Evolutionary conservation across 2,113 vertebrate genomes (phyloP).

Genomic region (Syrmaticus mikado): DNA sequence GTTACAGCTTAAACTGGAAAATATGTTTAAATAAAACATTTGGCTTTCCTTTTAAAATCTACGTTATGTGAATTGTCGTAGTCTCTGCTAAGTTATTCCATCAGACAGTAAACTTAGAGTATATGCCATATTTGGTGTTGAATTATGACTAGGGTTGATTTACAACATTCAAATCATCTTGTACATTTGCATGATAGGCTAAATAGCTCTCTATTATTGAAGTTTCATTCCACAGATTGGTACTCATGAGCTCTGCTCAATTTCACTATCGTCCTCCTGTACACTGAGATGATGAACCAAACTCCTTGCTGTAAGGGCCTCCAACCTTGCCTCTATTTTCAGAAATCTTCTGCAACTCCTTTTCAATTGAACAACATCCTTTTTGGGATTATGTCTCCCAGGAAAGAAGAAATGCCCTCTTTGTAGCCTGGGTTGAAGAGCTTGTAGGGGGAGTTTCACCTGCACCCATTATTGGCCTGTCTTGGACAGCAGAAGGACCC

Average conservation of each 20-base stretch:
- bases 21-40: not conserved
- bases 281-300: fast-evolving
- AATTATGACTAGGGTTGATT: not conserved
- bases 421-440: not conserved
- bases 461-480: not conserved
- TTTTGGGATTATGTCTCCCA: not conserved
- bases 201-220: not conserved
- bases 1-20: not conserved
- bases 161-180: not conserved
- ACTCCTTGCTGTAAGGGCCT: not conserved
- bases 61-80: not conserved
- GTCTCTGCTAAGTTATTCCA: not conserved
- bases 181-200: not conserved
- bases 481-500: not conserved
- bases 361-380: not conserved
- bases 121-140: not conserved
- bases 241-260: not conserved
- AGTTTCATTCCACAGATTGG: not conserved
- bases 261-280: not conserved
- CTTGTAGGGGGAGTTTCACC: not conserved
- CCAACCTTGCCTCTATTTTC: not conserved
- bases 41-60: not conserved
- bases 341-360: not conserved
- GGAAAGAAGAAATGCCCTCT: not conserved
- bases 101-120: not conserved